Evolutionary conservation across 2,113 vertebrate genomes (phyloP), one percentile per base, ranked within the genome.

Genomic region (Noctilio leporinus): DNA sequence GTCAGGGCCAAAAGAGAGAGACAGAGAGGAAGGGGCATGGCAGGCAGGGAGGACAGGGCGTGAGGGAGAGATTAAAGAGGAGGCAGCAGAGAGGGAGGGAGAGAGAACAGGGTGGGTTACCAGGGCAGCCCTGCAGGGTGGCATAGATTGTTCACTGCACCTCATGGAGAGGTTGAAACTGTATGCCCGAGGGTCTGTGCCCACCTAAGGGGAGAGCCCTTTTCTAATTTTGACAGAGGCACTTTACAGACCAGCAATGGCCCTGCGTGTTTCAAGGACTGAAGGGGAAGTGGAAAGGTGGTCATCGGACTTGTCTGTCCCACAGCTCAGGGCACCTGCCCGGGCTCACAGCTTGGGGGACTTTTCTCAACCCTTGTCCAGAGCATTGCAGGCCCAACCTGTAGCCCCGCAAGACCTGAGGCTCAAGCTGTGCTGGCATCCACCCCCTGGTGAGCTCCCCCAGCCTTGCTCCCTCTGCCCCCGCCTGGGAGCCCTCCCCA

Each of bases 401-500:
- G 15, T 64, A 49, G 62, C 65, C 38, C 43, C 82, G 85, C 47
- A 49, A 84, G 77, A 59, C 43, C 19, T 40, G 57, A 59, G 62
- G 38, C 5, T 45, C 9, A 49, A 40, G 38, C 65, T 64, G 78
- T 24, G 26, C 10, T 33, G n/a, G 49, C 9, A 9, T 26, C 82
- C 57, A 20, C 67, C 91, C 64, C 76, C 81, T 59, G 9, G 53
- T 16, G 49, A 85, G 84, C 59, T n/a, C 24, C 80, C 62, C 67
- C 49, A 10, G 75, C 75, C 65, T 51, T 14, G 35, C 3, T 40
- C 93, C 92, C 89, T 57, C 8, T 30, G 30, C 75, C 12, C 93
- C 94, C 93, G 84, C 88, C 78, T 93, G 53, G 80, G 14, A 62
- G 55, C 95, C 95, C 96, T 96, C 96, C 91, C 95, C 0, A 15